These are phyloP conservation scores for Oreortyx pictus DNA, from an alignment of 2,797 vertebrate genomes.

Conservation along the genomic window DNA sequence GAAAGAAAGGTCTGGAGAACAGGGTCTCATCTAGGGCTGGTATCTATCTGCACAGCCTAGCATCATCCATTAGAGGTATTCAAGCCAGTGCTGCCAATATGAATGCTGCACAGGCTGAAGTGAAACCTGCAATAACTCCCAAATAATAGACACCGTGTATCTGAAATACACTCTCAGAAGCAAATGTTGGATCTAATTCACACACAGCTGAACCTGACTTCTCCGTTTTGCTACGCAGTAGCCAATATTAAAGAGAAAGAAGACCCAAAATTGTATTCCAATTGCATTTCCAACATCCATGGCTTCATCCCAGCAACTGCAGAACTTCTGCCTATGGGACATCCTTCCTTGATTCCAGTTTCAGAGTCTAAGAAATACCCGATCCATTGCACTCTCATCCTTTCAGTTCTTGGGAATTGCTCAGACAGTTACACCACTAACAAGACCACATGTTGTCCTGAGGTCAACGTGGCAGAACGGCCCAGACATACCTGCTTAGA, in stretches of 20 bases:
- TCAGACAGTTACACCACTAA: background rate
- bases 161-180: background rate
- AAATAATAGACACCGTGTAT: background rate
- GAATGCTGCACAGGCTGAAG: accelerated
- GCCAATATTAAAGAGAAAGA: background rate
- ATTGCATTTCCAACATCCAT: background rate
- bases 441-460: background rate
- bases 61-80: background rate
- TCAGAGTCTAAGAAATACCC: background rate
- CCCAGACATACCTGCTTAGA: background rate
- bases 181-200: background rate
- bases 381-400: background rate
- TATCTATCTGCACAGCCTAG: too few relatives aligned
- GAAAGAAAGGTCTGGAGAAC: background rate
- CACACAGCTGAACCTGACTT: accelerated
- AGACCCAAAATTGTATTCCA: background rate
- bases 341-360: background rate
- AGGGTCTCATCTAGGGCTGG: background rate
- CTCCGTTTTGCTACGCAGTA: background rate
- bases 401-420: background rate
- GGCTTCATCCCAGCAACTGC: background rate
- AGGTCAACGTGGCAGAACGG: background rate
- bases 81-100: background rate
- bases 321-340: background rate
- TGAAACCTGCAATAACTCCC: background rate